Evolutionary conservation across 2,113 vertebrate species (phyloP).

Genomic region (Pedionomus torquatus): DNA sequence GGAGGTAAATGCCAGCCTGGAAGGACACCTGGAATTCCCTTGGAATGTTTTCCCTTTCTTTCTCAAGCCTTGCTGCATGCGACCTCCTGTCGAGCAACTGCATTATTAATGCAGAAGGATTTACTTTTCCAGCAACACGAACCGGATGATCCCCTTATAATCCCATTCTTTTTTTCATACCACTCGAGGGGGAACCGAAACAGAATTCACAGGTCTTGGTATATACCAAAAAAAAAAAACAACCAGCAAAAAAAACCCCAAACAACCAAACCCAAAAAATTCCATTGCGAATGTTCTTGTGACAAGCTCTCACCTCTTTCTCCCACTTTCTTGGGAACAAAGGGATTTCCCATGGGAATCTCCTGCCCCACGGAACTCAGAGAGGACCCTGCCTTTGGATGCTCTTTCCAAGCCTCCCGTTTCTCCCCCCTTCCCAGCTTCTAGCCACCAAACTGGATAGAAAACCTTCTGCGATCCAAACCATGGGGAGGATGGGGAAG

Average conservation of each 20-base stretch:
- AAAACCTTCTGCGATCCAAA: background rate
- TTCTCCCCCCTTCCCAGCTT: background rate
- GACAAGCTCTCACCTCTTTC: background rate
- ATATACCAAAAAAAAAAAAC: background rate
- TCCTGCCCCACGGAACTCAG: accelerated
- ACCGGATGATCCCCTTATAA: background rate
- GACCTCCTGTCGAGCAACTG: background rate
- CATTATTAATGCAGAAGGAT: background rate
- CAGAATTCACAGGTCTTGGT: background rate
- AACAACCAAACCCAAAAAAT: background rate
- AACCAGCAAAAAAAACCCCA: too few relatives aligned
- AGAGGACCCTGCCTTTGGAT: accelerated
- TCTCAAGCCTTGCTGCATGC: background rate
- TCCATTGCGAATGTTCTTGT: accelerated
- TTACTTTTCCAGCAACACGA: background rate
- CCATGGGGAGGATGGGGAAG: accelerated
- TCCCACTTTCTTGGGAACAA: too few relatives aligned
- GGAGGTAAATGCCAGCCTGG: background rate
- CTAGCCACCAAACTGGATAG: accelerated
- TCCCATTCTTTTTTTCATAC: background rate
- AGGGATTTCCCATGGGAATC: background rate
- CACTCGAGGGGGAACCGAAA: background rate
- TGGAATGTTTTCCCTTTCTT: background rate
- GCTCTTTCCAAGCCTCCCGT: accelerated
- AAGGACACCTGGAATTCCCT: background rate